Base-by-base conservation (phyloP, 2,797 vertebrate species). In the Crotalus adamanteus region DNA sequence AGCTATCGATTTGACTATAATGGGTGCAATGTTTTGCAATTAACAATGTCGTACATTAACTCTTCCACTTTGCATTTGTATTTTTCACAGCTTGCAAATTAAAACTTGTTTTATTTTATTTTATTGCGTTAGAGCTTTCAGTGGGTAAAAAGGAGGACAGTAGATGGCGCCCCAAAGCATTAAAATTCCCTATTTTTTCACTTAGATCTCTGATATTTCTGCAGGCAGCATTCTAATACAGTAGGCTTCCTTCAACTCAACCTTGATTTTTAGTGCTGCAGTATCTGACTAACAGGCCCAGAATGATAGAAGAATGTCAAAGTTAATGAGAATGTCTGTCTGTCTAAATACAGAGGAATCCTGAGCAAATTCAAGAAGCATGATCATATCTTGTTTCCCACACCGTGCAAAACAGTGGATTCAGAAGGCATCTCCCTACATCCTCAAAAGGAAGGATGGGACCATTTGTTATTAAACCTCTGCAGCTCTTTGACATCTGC, bases 1-100 rank as follows among this genome's bases (percentile, higher is more conserved):
- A 93, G 51, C 88, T 96, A 92, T 94, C 90, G 94, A 94, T 95
- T 95, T 94, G 92, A 91, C 90, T 94, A 93, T 95, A 95, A 95
- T 94, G 92, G 93, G 86, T 94, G 47, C 90, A 92, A 53, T 3
- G 47, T 94, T 90, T 87, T 69, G 78, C 85, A 95, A 94, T 93
- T 93, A 94, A 26, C 51, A 8, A 42, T n/a, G 91, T 18, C 92
- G 57, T 94, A 83, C 61, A 88, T 92, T 91, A 86, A 61, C 9
- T 92, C 69, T 93, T 18, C 90, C 91, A 51, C 91, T 51, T 89
- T 94, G 87, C 22, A 91, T 65, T 92, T 47, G 89, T 86, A 89
- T 63, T 42, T 94, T 88, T 93, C 37, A 92, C 26, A 90, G 61
- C 93, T 88, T 92, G 89, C 93, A 51, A 60, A 60, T 88, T 91